Conservation (phyloP, 2,888 invertebrate species). For the Synanthedon tipuliformis region DNA sequence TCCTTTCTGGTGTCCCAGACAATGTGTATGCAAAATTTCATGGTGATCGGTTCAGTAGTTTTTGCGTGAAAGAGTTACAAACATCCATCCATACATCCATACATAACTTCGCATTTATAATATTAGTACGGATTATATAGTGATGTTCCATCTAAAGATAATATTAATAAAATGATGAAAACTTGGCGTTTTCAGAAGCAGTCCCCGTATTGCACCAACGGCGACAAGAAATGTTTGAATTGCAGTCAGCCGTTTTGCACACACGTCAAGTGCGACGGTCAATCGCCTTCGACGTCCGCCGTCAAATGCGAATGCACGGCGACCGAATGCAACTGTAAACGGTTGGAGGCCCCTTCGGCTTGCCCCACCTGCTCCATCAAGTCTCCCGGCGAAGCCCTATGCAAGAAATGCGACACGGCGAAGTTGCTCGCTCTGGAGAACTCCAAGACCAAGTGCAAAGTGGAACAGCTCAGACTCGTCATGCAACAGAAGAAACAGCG, state of each 20-base stretch:
- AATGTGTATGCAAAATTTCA: no score
- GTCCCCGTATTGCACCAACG: slow-evolving; percentile 24
- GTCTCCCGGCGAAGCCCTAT: slow-evolving; percentile 29
- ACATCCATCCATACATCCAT: no score
- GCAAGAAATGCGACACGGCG: slow-evolving; percentile 56
- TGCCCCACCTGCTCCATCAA: slow-evolving; percentile 29
- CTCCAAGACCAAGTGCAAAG: slow-evolving; percentile 84
- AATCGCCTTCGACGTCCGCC: slow-evolving; percentile 19
- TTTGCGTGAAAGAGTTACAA: no score
- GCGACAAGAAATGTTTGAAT: slow-evolving; percentile 35
- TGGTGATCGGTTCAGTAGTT: no score
- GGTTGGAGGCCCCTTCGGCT: slow-evolving; percentile 21
- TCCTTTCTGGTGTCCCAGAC: no score
- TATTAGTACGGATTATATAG: no score
- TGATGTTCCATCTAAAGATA: no score
- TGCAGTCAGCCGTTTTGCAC: slow-evolving; percentile 40
- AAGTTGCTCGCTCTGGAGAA: slow-evolving; percentile 76
- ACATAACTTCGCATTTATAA: no score
- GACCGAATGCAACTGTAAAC: slow-evolving; percentile 28
- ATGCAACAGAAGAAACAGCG: slow-evolving; percentile 91
- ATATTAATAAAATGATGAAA: no score
- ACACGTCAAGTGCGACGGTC: slow-evolving; percentile 51
- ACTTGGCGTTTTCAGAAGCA: slow-evolving; percentile 42
- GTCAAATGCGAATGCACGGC: slow-evolving; percentile 18
- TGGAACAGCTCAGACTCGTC: slow-evolving; percentile 87